Percentiles rank a stretch among this genome's conserved stretches.
Conservation (phyloP, 2,888 invertebrate species). For the Koerneria pararmatus region DNA sequence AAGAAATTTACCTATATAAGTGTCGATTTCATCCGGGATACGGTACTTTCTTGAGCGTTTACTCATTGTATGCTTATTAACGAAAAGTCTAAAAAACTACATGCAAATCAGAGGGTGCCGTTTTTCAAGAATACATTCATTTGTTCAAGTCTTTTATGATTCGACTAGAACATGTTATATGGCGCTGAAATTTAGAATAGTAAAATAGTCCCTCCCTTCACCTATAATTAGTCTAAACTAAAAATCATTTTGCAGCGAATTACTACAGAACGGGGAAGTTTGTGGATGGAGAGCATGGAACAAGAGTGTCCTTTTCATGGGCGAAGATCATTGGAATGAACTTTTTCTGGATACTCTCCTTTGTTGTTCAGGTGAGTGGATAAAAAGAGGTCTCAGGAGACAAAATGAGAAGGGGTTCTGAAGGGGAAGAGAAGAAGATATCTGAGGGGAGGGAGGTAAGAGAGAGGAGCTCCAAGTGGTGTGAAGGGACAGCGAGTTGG, state of each 20-base stretch:
- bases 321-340: conserved; percentile 55
- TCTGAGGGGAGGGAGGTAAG: background rate
- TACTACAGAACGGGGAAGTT: conserved; percentile 56
- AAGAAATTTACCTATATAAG: too few relatives aligned
- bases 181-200: background rate
- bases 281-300: conserved; percentile 48
- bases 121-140: background rate
- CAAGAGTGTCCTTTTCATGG: conserved; percentile 52
- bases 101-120: background rate
- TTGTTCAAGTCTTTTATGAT: background rate
- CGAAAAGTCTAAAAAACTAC: conserved; percentile 6
- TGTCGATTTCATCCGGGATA: too few relatives aligned
- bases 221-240: background rate
- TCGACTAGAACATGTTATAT: background rate
- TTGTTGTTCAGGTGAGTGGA: conserved; percentile 45
- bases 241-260: conserved; percentile 38
- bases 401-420: too few relatives aligned
- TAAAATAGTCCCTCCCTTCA: background rate
- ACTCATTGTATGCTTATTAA: too few relatives aligned
- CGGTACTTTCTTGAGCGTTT: too few relatives aligned
- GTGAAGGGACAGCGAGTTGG: background rate
- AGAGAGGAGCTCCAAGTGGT: background rate
- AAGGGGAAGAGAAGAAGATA: too few relatives aligned
- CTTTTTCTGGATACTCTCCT: conserved; percentile 54
- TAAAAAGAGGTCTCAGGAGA: too few relatives aligned